Evolutionary conservation across 2,888 invertebrate genomes (phyloP), one percentile per base, ranked within the genome.

Genomic region (Bombyx huttoni): DNA sequence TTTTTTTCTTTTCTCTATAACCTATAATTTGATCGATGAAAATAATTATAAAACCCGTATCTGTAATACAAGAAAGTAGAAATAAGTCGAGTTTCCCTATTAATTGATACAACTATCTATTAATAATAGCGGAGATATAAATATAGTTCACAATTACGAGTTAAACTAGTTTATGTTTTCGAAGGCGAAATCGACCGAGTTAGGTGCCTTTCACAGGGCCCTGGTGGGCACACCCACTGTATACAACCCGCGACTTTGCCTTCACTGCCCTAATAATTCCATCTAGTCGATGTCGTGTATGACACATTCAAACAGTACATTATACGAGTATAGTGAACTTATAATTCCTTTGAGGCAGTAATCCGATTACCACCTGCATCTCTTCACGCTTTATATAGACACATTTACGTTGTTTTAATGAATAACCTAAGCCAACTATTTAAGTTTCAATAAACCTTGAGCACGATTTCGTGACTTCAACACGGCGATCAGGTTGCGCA

Each of bases 191-290:
- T 79, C 76, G 68, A 70, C 59, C 67, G 53, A 63, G 70, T 74
- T 70, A 61, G 72, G 69, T 69, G 73, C 83, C 82, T 82, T 84
- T 82, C 81, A 77, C 84, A 65, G 71, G 61, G 70, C 68, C 72
- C 67, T 64, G 63, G 57, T 56, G 58, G 61, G 61, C 75, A 70
- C 75, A 69, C 77, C 78, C 67, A 69, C 67, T 68, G 67, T 68
- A 72, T 74, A 67, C 70, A 62, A 62, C 61, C 54, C 58, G 61
- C 63, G 58, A 63, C 65, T 64, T 67, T 61, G 64, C 72, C 68
- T 75, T 72, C 71, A 64, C 69, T 65, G 67, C 62, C 68, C 70
- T 68, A 67, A 66, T 70, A 59, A 55, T 56, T 58, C 64, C 62
- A 64, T 65, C 65, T 65, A 61, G 57, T 60, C 56, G 9, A 40